Base-by-base conservation (phyloP, 2,797 vertebrate species). In the Chaunax sp. region DNA sequence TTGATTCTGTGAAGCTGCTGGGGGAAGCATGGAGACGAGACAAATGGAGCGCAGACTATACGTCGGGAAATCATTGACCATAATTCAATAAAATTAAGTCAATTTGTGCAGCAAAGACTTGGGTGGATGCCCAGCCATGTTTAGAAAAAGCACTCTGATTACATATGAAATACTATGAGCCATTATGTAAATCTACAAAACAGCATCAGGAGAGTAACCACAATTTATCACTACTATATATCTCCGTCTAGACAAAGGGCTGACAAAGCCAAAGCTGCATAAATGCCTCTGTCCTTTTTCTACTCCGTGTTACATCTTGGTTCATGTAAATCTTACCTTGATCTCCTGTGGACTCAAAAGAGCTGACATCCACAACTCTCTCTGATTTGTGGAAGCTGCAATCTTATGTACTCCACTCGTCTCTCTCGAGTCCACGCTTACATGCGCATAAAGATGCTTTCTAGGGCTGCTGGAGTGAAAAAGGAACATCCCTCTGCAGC, bases 311-410 rank as follows among this genome's bases (percentile, higher is more conserved):
- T 44, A 28, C 68, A 47, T 83, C 35, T 38, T n/a, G 3, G 9
- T 61, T 61, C 68, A 57, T 82, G 64, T 71, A 82, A 83, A 81
- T 81, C 82, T 63, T 16, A 64, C 60, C 55, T 46, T 18, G 57
- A 75, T 68, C 69, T 76, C 72, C 70, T 5, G 64, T 56, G 73
- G 73, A 82, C 55, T 69, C 44, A 28, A 49, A 84, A 74, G 23
- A 13, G 80, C 87, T 79, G 78, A 87, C 79, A 65, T 89, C 38
- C 45, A 51, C 63, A 28, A 30, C 69, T 73, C 52, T 6, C 11
- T 54, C 64, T 75, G 73, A 86, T 89, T 85, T 88, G 78, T 88
- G 78, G 77, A 80, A 68, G 70, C 28, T 62, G 71, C 80, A 65
- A 65, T 78, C 72, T 82, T 79, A 38, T 75, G 78, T 40, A 23